phyloP scores from a whole-genome alignment of 1,140 invertebrate genomes.

The Drosophila funebris region DNA sequence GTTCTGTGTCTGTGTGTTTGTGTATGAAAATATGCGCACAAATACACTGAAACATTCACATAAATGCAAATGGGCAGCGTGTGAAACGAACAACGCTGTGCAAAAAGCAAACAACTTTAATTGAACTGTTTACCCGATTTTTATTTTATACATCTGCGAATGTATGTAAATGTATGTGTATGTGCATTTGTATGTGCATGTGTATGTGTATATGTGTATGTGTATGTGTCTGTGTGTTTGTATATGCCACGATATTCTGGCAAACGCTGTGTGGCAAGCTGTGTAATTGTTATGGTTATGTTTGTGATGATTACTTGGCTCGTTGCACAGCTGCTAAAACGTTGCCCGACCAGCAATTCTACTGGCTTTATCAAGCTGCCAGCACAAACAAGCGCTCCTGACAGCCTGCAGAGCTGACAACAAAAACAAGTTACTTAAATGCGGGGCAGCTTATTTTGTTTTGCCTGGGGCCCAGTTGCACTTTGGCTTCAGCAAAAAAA shows the following conservation, averaged over 20 bases:
- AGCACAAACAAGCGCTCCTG: conserved; percentile 25
- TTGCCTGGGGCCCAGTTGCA: neutral
- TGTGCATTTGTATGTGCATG: neutral
- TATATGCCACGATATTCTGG: conserved; percentile 34
- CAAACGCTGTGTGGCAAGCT: conserved; percentile 35
- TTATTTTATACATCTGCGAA: conserved; percentile 59
- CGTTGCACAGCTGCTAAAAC: conserved; percentile 74
- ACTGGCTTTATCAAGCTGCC: conserved; percentile 37
- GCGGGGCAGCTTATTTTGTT: neutral
- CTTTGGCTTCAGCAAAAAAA: neutral
- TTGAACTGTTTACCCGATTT: conserved; percentile 83
- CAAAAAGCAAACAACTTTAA: conserved; percentile 80
- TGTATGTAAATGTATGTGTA: neutral
- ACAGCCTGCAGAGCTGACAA: neutral
- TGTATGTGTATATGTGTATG: neutral
- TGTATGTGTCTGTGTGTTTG: neutral
- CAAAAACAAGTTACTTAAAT: conserved; percentile 4
- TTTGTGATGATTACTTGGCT: conserved; percentile 82
- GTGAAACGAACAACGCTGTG: conserved; percentile 60
- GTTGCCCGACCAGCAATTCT: conserved; percentile 24
- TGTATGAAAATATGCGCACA: conserved; percentile 46
- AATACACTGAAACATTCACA: conserved; percentile 50
- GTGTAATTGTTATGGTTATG: conserved; percentile 82
- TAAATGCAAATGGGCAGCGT: conserved; percentile 76
- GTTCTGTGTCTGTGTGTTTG: conserved; percentile 12